Conservation (phyloP, 1,140 invertebrate genomes). For the Drosophila kurseongensis region DNA sequence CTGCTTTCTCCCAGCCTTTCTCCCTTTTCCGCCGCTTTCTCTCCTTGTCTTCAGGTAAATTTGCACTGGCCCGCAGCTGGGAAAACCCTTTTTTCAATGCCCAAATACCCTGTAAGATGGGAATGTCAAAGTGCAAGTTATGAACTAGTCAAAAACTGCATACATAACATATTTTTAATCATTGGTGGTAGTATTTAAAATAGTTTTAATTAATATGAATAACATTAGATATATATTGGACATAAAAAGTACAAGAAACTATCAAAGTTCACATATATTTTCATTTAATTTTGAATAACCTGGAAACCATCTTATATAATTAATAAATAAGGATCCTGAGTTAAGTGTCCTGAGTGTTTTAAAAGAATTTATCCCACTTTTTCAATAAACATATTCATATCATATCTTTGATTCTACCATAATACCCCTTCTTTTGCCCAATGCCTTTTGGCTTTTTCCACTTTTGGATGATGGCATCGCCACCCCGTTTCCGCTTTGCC, state of each 20-base stretch:
- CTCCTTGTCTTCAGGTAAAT: conserved; percentile 69
- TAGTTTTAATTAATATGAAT: too few relatives aligned
- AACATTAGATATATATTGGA: too few relatives aligned
- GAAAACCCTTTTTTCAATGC: conserved; percentile 33
- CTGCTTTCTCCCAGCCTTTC: background rate
- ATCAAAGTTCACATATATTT: too few relatives aligned
- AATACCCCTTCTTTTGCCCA: background rate
- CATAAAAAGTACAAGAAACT: too few relatives aligned
- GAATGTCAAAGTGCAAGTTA: background rate
- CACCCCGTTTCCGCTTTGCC: conserved; percentile 1
- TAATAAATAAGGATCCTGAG: too few relatives aligned
- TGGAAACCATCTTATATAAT: too few relatives aligned
- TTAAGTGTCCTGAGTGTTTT: too few relatives aligned
- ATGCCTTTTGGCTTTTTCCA: conserved; percentile 32
- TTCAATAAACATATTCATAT: background rate
- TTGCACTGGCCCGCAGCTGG: conserved; percentile 60
- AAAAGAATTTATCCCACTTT: too few relatives aligned
- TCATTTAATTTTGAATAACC: too few relatives aligned
- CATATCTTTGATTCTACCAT: background rate
- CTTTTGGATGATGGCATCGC: conserved; percentile 32
- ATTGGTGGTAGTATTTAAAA: too few relatives aligned
- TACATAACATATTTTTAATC: too few relatives aligned
- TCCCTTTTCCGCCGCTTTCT: background rate
- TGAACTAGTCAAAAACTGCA: too few relatives aligned
- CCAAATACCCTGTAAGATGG: conserved; percentile 11